phyloP scores from a whole-genome alignment of 2,113 vertebrate species.

The Hemiscyllium ocellatum region DNA sequence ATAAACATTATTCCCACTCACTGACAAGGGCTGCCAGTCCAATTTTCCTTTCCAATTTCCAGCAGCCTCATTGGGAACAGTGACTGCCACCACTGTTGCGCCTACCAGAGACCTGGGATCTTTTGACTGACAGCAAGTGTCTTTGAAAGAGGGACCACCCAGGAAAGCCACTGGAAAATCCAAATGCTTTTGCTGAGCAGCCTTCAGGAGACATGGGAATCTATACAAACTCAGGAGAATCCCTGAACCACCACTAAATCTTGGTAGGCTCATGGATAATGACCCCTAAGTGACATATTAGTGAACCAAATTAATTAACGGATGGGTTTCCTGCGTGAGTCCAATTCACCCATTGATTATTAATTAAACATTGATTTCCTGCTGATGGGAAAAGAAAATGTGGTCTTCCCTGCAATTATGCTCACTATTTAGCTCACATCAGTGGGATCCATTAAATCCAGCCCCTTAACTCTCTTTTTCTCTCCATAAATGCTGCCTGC shows the following conservation, averaged over 20 bases:
- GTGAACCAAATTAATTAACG: background rate
- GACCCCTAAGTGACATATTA: too few relatives aligned
- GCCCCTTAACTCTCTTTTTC: too few relatives aligned
- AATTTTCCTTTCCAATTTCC: background rate
- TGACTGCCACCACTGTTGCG: background rate
- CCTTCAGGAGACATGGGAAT: background rate
- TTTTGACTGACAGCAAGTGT: background rate
- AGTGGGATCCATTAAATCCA: too few relatives aligned
- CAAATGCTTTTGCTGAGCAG: background rate
- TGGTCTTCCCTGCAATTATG: too few relatives aligned
- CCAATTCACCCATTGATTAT: background rate
- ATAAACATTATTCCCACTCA: background rate
- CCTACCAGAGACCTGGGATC: background rate
- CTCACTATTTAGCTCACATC: too few relatives aligned
- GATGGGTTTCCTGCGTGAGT: background rate
- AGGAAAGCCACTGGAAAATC: background rate
- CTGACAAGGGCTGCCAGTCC: background rate
- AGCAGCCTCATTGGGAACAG: too few relatives aligned
- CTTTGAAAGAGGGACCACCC: background rate
- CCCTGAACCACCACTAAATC: background rate
- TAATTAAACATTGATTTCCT: too few relatives aligned
- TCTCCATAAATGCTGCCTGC: too few relatives aligned
- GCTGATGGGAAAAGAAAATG: too few relatives aligned
- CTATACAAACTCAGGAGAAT: background rate
- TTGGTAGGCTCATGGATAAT: background rate